phyloP scores from a whole-genome alignment of 1,140 invertebrate species.

The Meloidogyne floridensis region DNA sequence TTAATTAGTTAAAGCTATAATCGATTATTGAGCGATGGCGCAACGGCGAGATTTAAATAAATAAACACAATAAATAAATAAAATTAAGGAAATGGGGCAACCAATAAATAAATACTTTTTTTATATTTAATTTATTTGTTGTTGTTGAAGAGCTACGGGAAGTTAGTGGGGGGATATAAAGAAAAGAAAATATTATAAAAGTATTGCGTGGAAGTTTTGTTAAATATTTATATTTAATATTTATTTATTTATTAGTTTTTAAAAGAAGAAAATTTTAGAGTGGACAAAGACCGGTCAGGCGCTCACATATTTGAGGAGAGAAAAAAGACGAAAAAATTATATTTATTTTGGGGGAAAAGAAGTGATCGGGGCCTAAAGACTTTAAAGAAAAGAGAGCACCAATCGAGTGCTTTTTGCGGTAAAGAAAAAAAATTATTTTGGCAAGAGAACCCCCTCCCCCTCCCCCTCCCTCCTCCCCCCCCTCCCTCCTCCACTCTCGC shows the following conservation, averaged over 20 bases:
- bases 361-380: background rate
- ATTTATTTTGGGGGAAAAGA: background rate
- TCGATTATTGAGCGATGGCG: background rate
- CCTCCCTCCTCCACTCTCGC: background rate
- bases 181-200: no score
- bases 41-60: background rate
- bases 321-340: background rate
- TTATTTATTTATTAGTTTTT: background rate
- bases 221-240: background rate
- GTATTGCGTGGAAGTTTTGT: background rate
- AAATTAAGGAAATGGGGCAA: background rate
- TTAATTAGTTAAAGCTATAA: background rate
- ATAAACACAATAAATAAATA: background rate
- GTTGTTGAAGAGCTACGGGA: background rate
- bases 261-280: background rate
- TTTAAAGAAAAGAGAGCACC: background rate
- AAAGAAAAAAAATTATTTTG: background rate
- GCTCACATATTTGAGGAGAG: background rate
- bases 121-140: background rate
- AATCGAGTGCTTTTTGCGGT: background rate
- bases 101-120: background rate
- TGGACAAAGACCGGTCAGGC: constrained; percentile 3
- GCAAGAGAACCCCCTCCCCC: background rate
- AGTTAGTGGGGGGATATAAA: background rate
- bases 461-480: no score